A percentile compares a stretch with the other conserved stretches of the same genome.
Evolutionary conservation across 1,140 invertebrate genomes (phyloP).

Genomic region (Meloidogyne chitwoodi): DNA sequence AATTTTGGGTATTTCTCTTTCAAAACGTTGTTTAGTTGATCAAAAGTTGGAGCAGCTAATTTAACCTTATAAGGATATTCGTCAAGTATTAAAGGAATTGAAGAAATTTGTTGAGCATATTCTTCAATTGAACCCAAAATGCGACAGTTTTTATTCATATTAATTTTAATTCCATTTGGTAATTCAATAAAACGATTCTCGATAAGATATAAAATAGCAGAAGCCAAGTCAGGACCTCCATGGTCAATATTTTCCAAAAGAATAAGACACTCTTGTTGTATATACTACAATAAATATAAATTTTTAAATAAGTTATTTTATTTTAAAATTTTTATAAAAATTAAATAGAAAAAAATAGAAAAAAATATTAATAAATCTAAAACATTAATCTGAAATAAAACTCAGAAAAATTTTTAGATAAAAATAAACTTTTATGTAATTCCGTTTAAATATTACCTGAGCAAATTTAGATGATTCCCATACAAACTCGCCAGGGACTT

Average conservation of each 20-base stretch:
- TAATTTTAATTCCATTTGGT: conserved; percentile 21
- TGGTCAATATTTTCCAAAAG: conserved; percentile 91
- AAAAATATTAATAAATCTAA: too few relatives aligned
- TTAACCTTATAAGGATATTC: conserved; percentile 20
- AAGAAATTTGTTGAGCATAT: background rate
- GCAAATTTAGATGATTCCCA: conserved; percentile 89
- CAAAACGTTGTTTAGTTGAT: conserved; percentile 7
- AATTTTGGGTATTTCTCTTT: background rate
- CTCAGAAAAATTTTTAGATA: too few relatives aligned
- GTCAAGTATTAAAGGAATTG: background rate
- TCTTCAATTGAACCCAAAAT: conserved; percentile 22
- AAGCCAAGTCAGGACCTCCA: conserved; percentile 84
- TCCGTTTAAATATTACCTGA: conserved; percentile 64
- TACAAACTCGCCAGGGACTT: conserved; percentile 90
- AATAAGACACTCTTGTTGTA: conserved; percentile 82
- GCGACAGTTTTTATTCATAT: conserved; percentile 19
- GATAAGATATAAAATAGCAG: conserved; percentile 77
- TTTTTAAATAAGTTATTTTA: background rate
- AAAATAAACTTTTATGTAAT: too few relatives aligned
- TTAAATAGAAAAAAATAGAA: background rate
- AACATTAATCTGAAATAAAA: too few relatives aligned
- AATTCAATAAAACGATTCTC: conserved; percentile 65
- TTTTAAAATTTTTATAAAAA: background rate
- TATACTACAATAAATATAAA: conserved; percentile 67
- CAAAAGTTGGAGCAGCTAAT: background rate